These are phyloP conservation scores for Anoplolepis gracilipes DNA, from an alignment of 1,140 invertebrate genomes.

Conservation along the genomic window DNA sequence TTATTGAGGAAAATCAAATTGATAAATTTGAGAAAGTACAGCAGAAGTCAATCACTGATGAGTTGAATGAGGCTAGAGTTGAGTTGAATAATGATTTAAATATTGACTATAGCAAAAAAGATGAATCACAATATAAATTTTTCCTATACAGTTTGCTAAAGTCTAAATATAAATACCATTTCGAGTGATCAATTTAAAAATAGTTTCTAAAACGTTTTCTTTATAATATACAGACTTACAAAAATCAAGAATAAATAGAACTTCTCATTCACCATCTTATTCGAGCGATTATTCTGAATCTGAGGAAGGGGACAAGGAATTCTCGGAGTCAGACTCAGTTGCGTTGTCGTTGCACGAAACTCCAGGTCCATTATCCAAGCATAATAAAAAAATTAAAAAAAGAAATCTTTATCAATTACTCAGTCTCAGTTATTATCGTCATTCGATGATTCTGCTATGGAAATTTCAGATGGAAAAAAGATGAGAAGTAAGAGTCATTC, in stretches of 20 bases:
- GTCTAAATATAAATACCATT: not conserved
- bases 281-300: not conserved
- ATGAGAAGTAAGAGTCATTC: slow-evolving; percentile 5
- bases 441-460: not conserved
- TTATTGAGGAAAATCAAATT: no score
- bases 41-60: no score
- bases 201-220: not conserved
- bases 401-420: not conserved
- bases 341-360: not conserved
- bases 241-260: slow-evolving; percentile 5
- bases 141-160: not conserved
- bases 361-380: not conserved
- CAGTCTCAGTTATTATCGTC: slow-evolving; percentile 11
- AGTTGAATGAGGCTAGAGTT: no score
- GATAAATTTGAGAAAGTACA: no score
- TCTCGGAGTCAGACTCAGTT: slow-evolving; percentile 1
- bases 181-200: not conserved
- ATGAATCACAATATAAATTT: not conserved
- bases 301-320: slow-evolving; percentile 1
- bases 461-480: not conserved
- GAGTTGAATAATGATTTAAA: not conserved
- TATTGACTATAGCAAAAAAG: not conserved
- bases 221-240: not conserved
- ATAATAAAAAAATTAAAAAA: not conserved
- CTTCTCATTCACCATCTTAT: not conserved